Conservation (phyloP, 2,113 vertebrate species). For the Scalopus aquaticus region DNA sequence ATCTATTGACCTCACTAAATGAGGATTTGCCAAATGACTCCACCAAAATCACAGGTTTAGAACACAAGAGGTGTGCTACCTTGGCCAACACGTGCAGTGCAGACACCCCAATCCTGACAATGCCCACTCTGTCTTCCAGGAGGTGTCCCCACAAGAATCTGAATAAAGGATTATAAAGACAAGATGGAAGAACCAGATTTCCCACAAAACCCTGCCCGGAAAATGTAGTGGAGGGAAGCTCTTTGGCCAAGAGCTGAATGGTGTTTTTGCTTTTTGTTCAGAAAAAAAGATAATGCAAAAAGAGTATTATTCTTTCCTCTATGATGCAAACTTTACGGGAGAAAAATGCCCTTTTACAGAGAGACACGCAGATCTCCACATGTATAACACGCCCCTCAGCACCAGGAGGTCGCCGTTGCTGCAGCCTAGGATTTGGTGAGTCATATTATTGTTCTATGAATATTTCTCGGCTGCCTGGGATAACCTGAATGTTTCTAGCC, state of each 20-base stretch:
- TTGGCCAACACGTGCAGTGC: not conserved
- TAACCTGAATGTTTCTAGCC: constrained; percentile 41
- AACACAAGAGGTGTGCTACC: not conserved
- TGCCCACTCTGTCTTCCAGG: not conserved
- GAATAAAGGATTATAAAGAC: not conserved
- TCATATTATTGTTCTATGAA: not conserved
- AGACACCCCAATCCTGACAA: not conserved
- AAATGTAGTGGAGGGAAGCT: not conserved
- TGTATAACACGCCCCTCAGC: not conserved
- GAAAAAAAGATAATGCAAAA: not conserved
- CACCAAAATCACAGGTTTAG: not conserved
- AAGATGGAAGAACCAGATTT: not conserved
- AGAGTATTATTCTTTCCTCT: not conserved
- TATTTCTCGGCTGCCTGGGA: constrained; percentile 52
- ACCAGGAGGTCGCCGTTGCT: fast-evolving
- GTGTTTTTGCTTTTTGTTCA: not conserved
- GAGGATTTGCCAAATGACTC: not conserved
- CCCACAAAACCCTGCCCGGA: not conserved
- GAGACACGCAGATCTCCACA: not conserved
- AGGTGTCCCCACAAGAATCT: not conserved
- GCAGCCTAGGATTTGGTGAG: not conserved
- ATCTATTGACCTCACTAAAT: not conserved
- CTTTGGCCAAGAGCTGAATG: not conserved
- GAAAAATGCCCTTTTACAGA: not conserved
- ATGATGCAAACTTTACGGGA: not conserved